Base-by-base conservation (phyloP, 2,113 vertebrate genomes). In the Rhizomys pruinosus region DNA sequence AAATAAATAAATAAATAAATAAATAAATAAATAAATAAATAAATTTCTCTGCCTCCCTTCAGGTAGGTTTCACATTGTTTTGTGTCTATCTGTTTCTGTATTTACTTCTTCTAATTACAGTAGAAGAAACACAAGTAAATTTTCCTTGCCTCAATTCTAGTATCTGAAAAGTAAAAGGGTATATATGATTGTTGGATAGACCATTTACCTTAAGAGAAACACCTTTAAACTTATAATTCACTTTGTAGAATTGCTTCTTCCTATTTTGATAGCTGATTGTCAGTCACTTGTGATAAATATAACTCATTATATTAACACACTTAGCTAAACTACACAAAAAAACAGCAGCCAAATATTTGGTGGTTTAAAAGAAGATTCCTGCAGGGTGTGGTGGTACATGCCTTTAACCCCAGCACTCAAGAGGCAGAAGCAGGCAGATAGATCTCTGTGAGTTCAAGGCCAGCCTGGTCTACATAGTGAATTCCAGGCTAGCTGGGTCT, bases 191-290 rank as follows among this genome's bases (percentile, higher is more conserved):
- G 7, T 68, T 87, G 39, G n/a, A 44, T 12, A 55, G 32, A 79
- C 44, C 37, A 81, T 22, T 76, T 87, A 29, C 61, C 42, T 92
- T 72, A 9, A 74, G 16, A 64, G 86, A 93, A 66, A 57, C 32
- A 66, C 27, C 16, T 87, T 69, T 87, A 44, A 71, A 52, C 12
- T 69, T 55, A 42, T 29, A 66, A 69, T 61, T 77, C 72, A 47
- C 29, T 82, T 12, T 72, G 11, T 71, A 11, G 72, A 84, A 59
- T 82, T 23, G 23, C 42, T 72, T 63, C n/a, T 82, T 90, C 68
- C 80, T 90, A n/a, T 34, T 91, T 85, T 61, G 72, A 87, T 27
- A 68, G 52, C 34, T 69, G 69, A 69, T 47, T 92, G 47, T 69
- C 68, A 23, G n/a, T 66, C 23, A 68, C 47, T 66, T 29, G 12